These are phyloP conservation scores for Drosophila bipectinata DNA, from an alignment of 1,140 invertebrate genomes.

Conservation along the genomic window DNA sequence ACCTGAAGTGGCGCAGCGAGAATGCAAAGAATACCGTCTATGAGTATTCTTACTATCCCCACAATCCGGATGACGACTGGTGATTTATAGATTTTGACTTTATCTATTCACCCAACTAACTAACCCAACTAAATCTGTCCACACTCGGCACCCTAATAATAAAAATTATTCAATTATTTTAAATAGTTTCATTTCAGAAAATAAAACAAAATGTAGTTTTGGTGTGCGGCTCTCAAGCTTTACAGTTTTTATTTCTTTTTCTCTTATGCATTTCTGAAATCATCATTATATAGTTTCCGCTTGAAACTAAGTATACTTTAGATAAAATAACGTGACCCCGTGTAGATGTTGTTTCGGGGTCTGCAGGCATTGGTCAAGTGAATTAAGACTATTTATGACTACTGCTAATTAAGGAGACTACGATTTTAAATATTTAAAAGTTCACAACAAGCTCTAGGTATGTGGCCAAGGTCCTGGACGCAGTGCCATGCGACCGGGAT, in stretches of 20 bases:
- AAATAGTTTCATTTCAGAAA: not conserved
- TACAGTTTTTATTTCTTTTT: conserved; percentile 60
- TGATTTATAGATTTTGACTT: not conserved
- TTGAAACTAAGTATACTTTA: conserved; percentile 43
- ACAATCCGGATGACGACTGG: conserved; percentile 24
- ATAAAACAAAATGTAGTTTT: conserved; percentile 23
- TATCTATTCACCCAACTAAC: not conserved
- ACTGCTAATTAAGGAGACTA: conserved; percentile 37
- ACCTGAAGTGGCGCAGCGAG: conserved; percentile 44
- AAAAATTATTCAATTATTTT: too few relatives aligned
- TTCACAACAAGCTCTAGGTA: conserved; percentile 39
- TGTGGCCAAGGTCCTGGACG: conserved; percentile 36
- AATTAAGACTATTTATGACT: conserved; percentile 28
- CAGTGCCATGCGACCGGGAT: conserved; percentile 38
- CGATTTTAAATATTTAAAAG: conserved; percentile 33
- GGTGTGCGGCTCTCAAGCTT: conserved; percentile 69
- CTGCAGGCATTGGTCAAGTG: conserved; percentile 43
- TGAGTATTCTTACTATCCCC: conserved; percentile 3
- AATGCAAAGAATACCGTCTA: conserved; percentile 7
- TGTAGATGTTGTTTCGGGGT: conserved; percentile 38
- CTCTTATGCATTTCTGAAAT: conserved; percentile 63
- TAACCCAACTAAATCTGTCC: too few relatives aligned
- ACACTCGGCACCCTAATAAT: too few relatives aligned
- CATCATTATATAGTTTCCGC: conserved; percentile 28
- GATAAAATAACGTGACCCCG: conserved; percentile 39